phyloP scores from a whole-genome alignment of 2,888 invertebrate genomes.

The Hydroisotoma schaefferi region DNA sequence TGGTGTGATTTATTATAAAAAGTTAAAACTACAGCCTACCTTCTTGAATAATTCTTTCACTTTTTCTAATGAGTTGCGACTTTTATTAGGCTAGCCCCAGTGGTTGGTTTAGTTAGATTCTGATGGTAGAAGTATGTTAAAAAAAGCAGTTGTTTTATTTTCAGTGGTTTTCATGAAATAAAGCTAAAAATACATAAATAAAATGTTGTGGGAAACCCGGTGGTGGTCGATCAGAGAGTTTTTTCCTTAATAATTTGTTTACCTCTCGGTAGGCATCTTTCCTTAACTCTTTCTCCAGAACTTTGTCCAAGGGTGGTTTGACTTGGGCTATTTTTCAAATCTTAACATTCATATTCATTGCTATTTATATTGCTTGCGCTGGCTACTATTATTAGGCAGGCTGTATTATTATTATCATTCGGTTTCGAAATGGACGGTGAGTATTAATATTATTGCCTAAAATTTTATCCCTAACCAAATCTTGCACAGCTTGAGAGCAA shows the following conservation, averaged over 20 bases:
- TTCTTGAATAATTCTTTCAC: slow-evolving; percentile 15
- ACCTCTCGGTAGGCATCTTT: no score
- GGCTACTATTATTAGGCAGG: no score
- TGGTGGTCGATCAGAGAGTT: background rate
- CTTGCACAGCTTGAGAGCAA: background rate
- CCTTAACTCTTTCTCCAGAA: slow-evolving; percentile 6
- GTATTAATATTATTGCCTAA: no score
- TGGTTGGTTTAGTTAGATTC: no score
- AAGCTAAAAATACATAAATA: no score
- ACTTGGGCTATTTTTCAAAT: no score
- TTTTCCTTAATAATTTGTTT: slow-evolving; percentile 10
- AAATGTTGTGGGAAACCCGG: slow-evolving; percentile 10
- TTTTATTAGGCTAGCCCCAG: no score
- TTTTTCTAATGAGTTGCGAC: slow-evolving; percentile 33
- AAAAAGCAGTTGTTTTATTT: slow-evolving; percentile 34
- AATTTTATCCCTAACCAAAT: slow-evolving; percentile 6
- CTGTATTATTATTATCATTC: no score
- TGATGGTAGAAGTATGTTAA: no score
- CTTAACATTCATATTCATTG: no score
- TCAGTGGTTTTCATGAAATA: slow-evolving; percentile 19
- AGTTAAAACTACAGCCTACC: background rate
- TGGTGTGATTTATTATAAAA: slow-evolving; percentile 38
- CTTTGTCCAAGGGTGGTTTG: background rate
- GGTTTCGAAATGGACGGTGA: no score
- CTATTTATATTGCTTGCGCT: no score